A percentile compares a stretch with the other conserved stretches of the same genome.
These are phyloP conservation scores for Deroplatys truncata DNA, from an alignment of 2,888 invertebrate genomes.

Conservation along the genomic window DNA sequence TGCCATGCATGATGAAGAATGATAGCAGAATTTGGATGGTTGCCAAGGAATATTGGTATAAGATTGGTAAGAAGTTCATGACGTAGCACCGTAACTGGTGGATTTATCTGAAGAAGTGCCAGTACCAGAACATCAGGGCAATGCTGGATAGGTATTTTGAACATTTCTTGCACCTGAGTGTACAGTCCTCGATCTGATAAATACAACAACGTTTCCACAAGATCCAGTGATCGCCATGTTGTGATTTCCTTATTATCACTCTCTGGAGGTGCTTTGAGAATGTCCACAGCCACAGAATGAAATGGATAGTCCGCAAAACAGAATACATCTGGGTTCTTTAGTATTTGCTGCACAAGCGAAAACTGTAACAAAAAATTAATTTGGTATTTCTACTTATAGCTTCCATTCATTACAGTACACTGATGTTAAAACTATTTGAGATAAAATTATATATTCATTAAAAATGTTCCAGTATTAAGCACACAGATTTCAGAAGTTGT, in stretches of 20 bases:
- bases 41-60: constrained; percentile 89
- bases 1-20: constrained; percentile 97
- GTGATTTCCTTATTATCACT: constrained; percentile 89
- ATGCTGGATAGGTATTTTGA: constrained; percentile 86
- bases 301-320: constrained; percentile 90
- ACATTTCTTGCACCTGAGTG: constrained; percentile 77
- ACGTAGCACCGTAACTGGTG: constrained; percentile 70
- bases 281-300: constrained; percentile 79
- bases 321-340: constrained; percentile 90
- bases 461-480: too few relatives aligned
- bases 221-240: constrained; percentile 89
- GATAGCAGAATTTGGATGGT: constrained; percentile 95
- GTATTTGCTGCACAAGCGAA: constrained; percentile 78
- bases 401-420: too few relatives aligned
- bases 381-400: neutral
- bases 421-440: too few relatives aligned
- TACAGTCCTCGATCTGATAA: constrained; percentile 86
- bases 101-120: constrained; percentile 81
- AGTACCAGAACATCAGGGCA: constrained; percentile 93
- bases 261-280: constrained; percentile 91
- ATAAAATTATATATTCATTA: too few relatives aligned
- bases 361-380: constrained; percentile 49
- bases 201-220: constrained; percentile 82
- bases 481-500: too few relatives aligned
- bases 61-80: constrained; percentile 84